Evolutionary conservation across 2,888 invertebrate genomes (phyloP).

Genomic region (Napeogenes inachia): DNA sequence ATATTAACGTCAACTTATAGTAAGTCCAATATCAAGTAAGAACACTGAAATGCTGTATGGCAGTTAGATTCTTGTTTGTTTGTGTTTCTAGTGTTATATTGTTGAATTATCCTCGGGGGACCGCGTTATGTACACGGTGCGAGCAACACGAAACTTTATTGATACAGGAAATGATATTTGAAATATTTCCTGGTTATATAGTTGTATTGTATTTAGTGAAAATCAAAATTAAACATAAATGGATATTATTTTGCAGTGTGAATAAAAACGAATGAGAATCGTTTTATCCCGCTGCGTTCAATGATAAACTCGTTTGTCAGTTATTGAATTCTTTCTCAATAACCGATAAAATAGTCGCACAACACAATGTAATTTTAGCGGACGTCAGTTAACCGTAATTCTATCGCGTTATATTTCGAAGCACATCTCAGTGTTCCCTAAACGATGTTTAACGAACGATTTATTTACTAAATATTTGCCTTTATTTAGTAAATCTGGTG

Average conservation of each 20-base stretch:
- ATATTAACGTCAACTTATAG: no score
- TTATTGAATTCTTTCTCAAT: slow-evolving; percentile 5
- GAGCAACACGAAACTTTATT: no score
- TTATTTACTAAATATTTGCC: slow-evolving; percentile 4
- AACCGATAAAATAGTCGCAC: neutral
- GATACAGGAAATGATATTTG: no score
- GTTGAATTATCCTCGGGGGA: no score
- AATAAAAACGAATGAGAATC: slow-evolving; percentile 15
- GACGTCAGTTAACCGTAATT: slow-evolving; percentile 2
- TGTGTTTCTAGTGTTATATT: no score
- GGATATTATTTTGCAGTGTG: slow-evolving; percentile 7
- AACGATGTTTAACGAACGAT: neutral
- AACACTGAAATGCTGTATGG: no score
- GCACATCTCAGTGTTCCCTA: neutral
- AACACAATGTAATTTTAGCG: slow-evolving; percentile 1
- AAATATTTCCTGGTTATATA: no score
- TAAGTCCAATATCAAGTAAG: neutral
- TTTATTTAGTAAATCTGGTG: slow-evolving; percentile 34
- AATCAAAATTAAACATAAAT: neutral
- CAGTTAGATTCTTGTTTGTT: no score
- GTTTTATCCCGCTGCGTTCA: slow-evolving; percentile 12
- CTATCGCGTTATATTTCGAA: neutral
- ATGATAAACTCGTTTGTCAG: slow-evolving; percentile 14
- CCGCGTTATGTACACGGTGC: no score
- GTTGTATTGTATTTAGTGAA: no score